A percentile compares a stretch with the other conserved stretches of the same genome.
Conservation (phyloP, 2,888 invertebrate genomes). For the Diloba caeruleocephala region DNA sequence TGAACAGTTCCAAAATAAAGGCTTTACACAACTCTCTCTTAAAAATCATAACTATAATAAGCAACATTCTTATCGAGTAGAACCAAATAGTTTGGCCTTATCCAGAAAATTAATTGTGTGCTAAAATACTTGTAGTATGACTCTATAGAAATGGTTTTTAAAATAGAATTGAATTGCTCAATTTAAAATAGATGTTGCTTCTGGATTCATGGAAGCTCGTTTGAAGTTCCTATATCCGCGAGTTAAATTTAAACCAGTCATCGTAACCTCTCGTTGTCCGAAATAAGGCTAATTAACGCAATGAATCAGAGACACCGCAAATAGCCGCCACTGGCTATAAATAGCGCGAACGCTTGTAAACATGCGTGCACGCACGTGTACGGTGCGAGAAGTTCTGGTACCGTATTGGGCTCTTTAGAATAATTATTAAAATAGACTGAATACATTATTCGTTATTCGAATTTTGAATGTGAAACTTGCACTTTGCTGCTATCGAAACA, state of each 20-base stretch:
- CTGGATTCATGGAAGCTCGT: neutral
- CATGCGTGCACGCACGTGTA: conserved; percentile 55
- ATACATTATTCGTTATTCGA: conserved; percentile 29
- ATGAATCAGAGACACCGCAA: conserved; percentile 55
- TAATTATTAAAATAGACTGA: conserved; percentile 27
- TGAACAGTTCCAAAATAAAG: too few species aligned
- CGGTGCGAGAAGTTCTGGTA: conserved; percentile 41
- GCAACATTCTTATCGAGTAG: too few species aligned
- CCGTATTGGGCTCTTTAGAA: conserved; percentile 51
- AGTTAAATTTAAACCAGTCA: conserved; percentile 37
- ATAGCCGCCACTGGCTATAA: conserved; percentile 50
- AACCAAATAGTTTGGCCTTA: too few species aligned
- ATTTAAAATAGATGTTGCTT: neutral
- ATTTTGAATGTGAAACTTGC: conserved; percentile 4
- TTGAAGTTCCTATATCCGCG: conserved; percentile 11
- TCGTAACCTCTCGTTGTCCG: conserved; percentile 33
- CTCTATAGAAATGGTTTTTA: neutral
- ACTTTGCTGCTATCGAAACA: too few species aligned
- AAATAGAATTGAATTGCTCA: too few species aligned
- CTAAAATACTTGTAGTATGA: too few species aligned
- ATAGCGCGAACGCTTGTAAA: conserved; percentile 55
- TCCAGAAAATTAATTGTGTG: too few species aligned
- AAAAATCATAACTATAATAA: too few species aligned
- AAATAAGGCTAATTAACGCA: conserved; percentile 50
- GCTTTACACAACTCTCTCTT: too few species aligned